Evolutionary conservation across 2,113 vertebrate species (phyloP).

Genomic region (Arenaria interpres): DNA sequence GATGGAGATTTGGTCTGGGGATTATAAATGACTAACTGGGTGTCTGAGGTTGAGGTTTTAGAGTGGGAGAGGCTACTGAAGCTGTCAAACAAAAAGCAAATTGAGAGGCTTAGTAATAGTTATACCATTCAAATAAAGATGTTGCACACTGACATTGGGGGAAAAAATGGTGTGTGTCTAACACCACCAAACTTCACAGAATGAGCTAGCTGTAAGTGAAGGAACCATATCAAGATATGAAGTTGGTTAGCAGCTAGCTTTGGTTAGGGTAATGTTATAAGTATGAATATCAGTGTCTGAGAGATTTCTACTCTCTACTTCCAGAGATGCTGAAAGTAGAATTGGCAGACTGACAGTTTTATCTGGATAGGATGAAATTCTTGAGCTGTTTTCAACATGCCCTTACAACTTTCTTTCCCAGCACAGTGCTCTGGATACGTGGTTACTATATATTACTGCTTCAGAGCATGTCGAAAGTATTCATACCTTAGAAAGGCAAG

Average conservation of each 20-base stretch:
- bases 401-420: not conserved
- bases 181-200: not conserved
- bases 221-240: not conserved
- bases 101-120: not conserved
- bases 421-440: not conserved
- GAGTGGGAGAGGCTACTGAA: not conserved
- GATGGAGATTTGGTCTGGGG: not conserved
- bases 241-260: not conserved
- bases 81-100: not conserved
- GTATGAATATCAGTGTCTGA: not conserved
- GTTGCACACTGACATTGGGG: accelerated
- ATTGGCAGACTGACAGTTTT: not conserved
- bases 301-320: not conserved
- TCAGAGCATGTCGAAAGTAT: not conserved
- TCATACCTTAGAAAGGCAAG: not conserved
- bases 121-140: not conserved
- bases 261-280: not conserved
- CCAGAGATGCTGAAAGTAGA: not conserved
- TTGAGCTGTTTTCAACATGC: not conserved
- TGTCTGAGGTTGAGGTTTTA: not conserved
- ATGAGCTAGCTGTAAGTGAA: not conserved
- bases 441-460: not conserved
- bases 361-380: not conserved
- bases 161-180: not conserved
- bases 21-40: not conserved